Conservation (phyloP, 2,113 vertebrate genomes). For the Megaceryle maxima region DNA sequence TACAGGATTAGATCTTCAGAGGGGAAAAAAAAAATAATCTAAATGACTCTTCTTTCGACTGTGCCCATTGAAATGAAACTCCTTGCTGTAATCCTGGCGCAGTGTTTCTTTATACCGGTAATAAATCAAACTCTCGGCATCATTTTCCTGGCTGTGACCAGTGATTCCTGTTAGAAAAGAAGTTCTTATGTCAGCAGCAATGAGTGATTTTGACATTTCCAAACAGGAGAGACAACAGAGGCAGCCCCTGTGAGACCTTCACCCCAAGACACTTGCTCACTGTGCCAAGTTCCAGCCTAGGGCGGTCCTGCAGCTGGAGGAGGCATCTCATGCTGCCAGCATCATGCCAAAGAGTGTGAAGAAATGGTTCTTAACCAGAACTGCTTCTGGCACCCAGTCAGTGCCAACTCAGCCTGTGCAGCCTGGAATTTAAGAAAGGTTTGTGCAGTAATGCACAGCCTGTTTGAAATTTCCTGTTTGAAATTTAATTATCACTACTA, state of each 20-base stretch:
- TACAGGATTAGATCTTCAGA: neutral
- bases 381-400: neutral
- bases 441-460: too few species aligned
- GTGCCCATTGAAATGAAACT: neutral
- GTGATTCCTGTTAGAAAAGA: neutral
- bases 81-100: neutral
- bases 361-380: neutral
- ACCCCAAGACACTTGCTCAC: neutral
- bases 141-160: neutral
- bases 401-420: neutral
- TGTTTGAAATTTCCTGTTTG: neutral
- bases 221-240: fast-evolving
- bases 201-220: neutral
- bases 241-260: neutral
- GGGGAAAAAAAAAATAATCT: neutral
- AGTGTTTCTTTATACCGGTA: neutral
- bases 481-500: neutral
- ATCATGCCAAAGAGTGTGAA: too few species aligned
- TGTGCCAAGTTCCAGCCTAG: neutral
- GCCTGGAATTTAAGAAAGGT: neutral
- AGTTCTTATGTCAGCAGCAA: neutral
- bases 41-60: neutral
- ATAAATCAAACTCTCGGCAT: neutral
- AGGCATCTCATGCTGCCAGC: fast-evolving
- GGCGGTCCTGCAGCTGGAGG: neutral